A percentile compares a stretch with the other conserved stretches of the same genome.
These are phyloP conservation scores for Pristiophorus japonicus DNA, from an alignment of 2,113 vertebrate species.

Conservation along the genomic window DNA sequence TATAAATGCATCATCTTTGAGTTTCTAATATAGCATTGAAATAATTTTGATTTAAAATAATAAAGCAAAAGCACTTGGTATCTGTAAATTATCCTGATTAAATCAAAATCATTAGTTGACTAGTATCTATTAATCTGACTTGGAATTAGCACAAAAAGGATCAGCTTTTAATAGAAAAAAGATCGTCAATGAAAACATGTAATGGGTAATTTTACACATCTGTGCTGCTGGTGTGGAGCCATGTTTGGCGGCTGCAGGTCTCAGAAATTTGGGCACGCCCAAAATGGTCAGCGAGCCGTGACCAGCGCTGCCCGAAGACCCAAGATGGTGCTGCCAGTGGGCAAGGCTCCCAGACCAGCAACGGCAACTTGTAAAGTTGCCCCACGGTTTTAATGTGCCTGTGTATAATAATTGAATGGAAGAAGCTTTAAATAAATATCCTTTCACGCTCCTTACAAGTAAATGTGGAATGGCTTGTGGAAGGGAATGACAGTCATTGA, in stretches of 20 bases:
- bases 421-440: not conserved
- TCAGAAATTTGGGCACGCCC: not conserved
- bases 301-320: not conserved
- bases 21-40: not conserved
- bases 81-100: not conserved
- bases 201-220: not conserved
- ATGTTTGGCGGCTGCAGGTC: not conserved
- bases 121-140: not conserved
- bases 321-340: not conserved
- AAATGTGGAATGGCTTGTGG: constrained; percentile 2
- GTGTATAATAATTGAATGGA: not conserved
- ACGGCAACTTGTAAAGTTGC: not conserved
- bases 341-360: not conserved
- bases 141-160: not conserved
- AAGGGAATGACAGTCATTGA: not conserved
- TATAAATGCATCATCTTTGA: constrained; percentile 14
- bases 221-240: not conserved
- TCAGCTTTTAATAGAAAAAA: not conserved
- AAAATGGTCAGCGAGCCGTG: not conserved
- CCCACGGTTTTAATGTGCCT: not conserved
- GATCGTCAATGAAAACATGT: not conserved
- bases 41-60: not conserved
- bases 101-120: not conserved
- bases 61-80: not conserved
- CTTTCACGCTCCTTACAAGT: not conserved